Conservation (phyloP, 2,113 vertebrate genomes). For the Menura novaehollandiae region DNA sequence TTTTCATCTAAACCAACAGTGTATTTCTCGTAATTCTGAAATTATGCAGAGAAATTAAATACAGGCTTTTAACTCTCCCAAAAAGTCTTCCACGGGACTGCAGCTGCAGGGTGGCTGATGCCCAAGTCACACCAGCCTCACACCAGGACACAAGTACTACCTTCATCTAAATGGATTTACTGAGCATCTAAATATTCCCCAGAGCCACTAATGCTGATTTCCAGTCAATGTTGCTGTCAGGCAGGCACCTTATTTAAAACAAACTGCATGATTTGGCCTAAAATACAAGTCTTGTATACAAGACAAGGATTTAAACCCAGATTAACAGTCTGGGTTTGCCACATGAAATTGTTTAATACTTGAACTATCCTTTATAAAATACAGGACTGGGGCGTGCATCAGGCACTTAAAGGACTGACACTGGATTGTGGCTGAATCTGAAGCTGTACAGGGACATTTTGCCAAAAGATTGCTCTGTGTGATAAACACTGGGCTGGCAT, state of each 20-base stretch:
- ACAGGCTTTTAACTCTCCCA: not conserved
- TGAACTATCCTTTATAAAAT: not conserved
- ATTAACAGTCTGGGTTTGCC: not conserved
- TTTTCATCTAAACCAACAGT: not conserved
- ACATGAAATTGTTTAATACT: not conserved
- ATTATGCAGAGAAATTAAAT: not conserved
- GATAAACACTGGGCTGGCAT: not conserved
- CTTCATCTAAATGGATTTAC: not conserved
- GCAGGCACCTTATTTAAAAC: not conserved
- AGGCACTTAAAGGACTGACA: not conserved
- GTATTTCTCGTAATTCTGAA: not conserved
- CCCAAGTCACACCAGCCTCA: not conserved
- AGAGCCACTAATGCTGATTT: not conserved
- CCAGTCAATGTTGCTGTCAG: not conserved
- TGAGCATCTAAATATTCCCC: not conserved
- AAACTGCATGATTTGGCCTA: not conserved
- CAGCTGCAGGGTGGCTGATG: not conserved
- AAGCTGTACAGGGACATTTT: not conserved
- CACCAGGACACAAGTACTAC: not conserved
- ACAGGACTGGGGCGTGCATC: not conserved
- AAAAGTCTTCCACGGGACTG: not conserved
- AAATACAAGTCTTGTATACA: not conserved
- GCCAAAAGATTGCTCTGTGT: not conserved
- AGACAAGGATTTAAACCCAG: not conserved
- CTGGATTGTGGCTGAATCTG: not conserved